A percentile compares a stretch with the other conserved stretches of the same genome.
phyloP scores from a whole-genome alignment of 2,888 invertebrate genomes.

The Trisateles emortualis region DNA sequence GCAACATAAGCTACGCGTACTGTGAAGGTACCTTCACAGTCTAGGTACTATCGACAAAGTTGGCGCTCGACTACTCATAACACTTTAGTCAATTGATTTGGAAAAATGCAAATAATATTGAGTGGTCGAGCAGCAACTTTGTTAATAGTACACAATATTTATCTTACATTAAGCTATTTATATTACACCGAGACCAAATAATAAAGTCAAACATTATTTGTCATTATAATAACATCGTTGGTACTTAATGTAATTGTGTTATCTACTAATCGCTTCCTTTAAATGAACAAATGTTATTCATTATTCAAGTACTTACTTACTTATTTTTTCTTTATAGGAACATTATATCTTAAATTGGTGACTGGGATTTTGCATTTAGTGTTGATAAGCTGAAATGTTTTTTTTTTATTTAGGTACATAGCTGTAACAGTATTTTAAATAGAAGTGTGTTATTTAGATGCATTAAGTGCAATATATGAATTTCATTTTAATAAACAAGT shows the following conservation, averaged over 20 bases:
- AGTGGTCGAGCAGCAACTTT: too few relatives aligned
- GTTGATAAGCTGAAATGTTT: conserved; percentile 43
- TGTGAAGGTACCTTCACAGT: background rate
- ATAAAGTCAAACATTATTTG: conserved; percentile 16
- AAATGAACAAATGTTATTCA: conserved; percentile 34
- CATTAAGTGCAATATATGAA: conserved; percentile 20
- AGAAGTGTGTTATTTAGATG: conserved; percentile 35
- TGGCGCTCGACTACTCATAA: too few relatives aligned
- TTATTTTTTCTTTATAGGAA: conserved; percentile 22
- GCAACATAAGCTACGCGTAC: background rate
- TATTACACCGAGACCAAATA: conserved; percentile 21
- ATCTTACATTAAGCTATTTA: conserved; percentile 2
- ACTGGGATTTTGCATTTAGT: conserved; percentile 58
- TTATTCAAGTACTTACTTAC: conserved; percentile 7
- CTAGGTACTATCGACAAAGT: too few relatives aligned
- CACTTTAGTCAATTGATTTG: too few relatives aligned
- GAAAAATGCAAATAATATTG: too few relatives aligned
- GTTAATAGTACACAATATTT: too few relatives aligned
- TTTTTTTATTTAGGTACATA: conserved; percentile 29
- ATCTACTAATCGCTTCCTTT: conserved; percentile 19
- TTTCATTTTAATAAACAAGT: conserved; percentile 24
- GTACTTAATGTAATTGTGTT: conserved; percentile 18
- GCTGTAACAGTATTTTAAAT: conserved; percentile 35
- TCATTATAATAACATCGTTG: conserved; percentile 17
- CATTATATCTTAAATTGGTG: conserved; percentile 38